Conservation (phyloP, 1,140 invertebrate species). For the Eriocheir sinensis region DNA sequence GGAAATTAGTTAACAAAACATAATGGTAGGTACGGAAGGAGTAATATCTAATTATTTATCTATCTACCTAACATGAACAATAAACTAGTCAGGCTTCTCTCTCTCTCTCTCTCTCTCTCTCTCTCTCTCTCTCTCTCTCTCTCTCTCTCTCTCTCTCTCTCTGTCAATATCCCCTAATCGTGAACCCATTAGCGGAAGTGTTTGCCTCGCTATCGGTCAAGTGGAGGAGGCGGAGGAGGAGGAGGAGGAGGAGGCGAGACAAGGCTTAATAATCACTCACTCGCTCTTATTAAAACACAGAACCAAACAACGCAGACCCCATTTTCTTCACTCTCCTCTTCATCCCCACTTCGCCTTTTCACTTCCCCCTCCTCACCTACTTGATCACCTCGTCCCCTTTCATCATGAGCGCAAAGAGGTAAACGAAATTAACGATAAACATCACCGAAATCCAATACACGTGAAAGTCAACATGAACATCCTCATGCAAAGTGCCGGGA, state of each 20-base stretch:
- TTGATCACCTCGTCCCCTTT: not conserved
- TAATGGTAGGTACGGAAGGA: not conserved
- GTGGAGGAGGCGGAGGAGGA: not conserved
- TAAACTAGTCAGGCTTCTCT: too few relatives aligned
- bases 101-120: conserved; percentile 37
- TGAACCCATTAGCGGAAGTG: not conserved
- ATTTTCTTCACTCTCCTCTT: not conserved
- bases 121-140: conserved; percentile 47
- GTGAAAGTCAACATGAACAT: too few relatives aligned
- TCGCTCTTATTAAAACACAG: not conserved
- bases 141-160: conserved; percentile 35
- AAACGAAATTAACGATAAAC: too few relatives aligned
- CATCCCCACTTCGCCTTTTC: not conserved
- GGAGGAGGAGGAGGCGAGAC: not conserved
- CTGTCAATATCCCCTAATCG: not conserved
- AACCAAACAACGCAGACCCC: not conserved
- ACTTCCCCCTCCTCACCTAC: not conserved
- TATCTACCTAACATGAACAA: not conserved
- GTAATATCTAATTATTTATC: not conserved
- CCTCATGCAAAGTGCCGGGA: too few relatives aligned
- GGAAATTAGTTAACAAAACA: not conserved
- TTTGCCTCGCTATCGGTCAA: not conserved
- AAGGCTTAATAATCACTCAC: not conserved
- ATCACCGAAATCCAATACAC: too few relatives aligned
- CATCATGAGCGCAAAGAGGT: too few relatives aligned